Conservation (phyloP, 2,797 vertebrate genomes). For the Karalla daura region DNA sequence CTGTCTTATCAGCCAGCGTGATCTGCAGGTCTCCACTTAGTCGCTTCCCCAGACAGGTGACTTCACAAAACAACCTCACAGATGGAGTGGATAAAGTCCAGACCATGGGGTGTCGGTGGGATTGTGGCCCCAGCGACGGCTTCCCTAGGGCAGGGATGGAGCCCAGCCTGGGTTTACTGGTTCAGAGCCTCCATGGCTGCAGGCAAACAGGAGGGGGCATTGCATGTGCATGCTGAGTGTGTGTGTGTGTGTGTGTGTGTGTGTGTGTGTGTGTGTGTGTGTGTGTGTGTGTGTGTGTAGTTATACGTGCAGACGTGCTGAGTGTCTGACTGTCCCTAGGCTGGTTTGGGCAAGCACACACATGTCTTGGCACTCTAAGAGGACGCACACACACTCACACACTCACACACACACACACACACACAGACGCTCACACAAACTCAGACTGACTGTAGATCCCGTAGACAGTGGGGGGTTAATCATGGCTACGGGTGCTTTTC, state of each 20-base stretch:
- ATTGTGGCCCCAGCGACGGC: constrained; percentile 58
- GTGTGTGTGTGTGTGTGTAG: constrained; percentile 24
- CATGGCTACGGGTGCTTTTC: constrained; percentile 52
- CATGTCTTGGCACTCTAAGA: constrained; percentile 60
- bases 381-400: constrained; percentile 35
- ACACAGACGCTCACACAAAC: constrained; percentile 26
- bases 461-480: constrained; percentile 51
- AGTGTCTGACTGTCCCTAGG: constrained; percentile 66
- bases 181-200: constrained; percentile 44
- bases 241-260: constrained; percentile 19
- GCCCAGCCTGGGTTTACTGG: constrained; percentile 47
- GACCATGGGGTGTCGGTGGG: constrained; percentile 47
- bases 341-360: constrained; percentile 73
- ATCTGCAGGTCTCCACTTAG: constrained; percentile 61
- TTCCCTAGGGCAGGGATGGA: constrained; percentile 67
- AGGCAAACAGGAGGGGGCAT: constrained; percentile 48
- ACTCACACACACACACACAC: constrained; percentile 29
- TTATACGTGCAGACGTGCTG: constrained; percentile 25
- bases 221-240: constrained; percentile 13
- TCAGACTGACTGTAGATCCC: constrained; percentile 29
- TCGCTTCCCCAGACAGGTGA: constrained; percentile 62
- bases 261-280: constrained; percentile 14
- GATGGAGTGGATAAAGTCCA: constrained; percentile 71
- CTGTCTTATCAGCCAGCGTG: constrained; percentile 57
- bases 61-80: constrained; percentile 54